A percentile compares a stretch with the other conserved stretches of the same genome.
These are phyloP conservation scores for Nasonia vitripennis DNA, from an alignment of 1,140 invertebrate genomes.

Conservation along the genomic window DNA sequence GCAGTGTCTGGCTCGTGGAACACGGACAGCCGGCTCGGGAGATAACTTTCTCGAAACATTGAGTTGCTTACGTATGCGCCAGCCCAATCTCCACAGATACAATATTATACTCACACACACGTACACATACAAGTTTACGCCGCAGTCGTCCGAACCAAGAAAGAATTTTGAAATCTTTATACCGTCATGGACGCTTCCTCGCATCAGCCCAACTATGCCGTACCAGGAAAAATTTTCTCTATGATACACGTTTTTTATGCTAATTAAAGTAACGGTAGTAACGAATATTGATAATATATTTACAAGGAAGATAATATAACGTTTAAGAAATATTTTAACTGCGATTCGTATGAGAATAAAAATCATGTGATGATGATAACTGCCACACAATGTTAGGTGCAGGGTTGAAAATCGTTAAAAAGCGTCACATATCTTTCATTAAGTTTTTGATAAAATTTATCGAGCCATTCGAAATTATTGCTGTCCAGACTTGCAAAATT, in stretches of 20 bases:
- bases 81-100: background rate
- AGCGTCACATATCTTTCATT: constrained; percentile 1
- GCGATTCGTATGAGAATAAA: background rate
- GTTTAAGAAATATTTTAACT: constrained; percentile 7
- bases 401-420: background rate
- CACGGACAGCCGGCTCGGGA: constrained; percentile 80
- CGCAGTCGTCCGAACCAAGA: background rate
- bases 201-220: constrained; percentile 32
- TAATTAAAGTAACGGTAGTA: background rate
- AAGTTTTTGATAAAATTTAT: background rate
- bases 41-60: constrained; percentile 71
- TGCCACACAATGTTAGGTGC: background rate
- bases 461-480: background rate
- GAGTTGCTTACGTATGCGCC: constrained; percentile 22
- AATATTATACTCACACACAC: background rate
- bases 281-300: background rate
- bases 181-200: constrained; percentile 18
- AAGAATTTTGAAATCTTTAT: background rate
- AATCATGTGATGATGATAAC: constrained; percentile 6
- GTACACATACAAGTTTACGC: background rate
- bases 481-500: background rate
- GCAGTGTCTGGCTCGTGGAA: constrained; percentile 83
- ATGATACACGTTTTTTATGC: constrained; percentile 19
- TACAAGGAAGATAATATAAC: background rate
- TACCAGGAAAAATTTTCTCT: constrained; percentile 18